phyloP scores from a whole-genome alignment of 2,888 invertebrate genomes.

The Fissipunctia ypsillon region DNA sequence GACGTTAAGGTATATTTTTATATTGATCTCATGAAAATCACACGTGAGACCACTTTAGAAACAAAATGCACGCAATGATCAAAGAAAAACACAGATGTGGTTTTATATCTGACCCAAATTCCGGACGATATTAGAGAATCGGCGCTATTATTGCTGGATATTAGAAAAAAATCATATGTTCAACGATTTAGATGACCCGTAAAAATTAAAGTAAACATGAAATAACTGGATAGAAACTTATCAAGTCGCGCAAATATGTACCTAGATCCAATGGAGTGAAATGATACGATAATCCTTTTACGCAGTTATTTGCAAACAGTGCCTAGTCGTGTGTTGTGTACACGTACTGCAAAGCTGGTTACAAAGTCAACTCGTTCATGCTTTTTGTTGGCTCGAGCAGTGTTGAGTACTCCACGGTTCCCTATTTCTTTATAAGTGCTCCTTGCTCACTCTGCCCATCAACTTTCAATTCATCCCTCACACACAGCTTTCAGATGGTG shows the following conservation, averaged over 20 bases:
- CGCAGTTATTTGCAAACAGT: neutral
- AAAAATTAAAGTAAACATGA: conserved; percentile 25
- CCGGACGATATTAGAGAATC: conserved; percentile 11
- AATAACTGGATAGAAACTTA: conserved; percentile 1
- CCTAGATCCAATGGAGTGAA: conserved; percentile 9
- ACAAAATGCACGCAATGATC: conserved; percentile 37
- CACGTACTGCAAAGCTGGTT: neutral
- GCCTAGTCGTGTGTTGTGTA: neutral
- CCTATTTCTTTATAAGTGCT: neutral
- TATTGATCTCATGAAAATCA: conserved; percentile 24
- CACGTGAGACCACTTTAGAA: conserved; percentile 16
- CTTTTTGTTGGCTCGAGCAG: neutral
- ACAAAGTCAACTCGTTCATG: neutral
- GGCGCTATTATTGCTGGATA: conserved; percentile 15
- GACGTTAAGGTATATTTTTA: conserved; percentile 4
- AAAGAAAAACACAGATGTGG: conserved; percentile 40
- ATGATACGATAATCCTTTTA: neutral
- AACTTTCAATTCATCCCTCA: neutral
- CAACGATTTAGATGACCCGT: conserved; percentile 4
- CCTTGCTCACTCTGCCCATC: too few relatives aligned
- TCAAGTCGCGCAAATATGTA: neutral
- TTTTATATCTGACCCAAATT: conserved; percentile 55
- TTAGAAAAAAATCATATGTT: conserved; percentile 36
- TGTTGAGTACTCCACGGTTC: neutral
- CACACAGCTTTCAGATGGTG: neutral